phyloP scores from a whole-genome alignment of 35 echinoderm and acorn worm genomes.

The Heliocidaris erythrogramma region DNA sequence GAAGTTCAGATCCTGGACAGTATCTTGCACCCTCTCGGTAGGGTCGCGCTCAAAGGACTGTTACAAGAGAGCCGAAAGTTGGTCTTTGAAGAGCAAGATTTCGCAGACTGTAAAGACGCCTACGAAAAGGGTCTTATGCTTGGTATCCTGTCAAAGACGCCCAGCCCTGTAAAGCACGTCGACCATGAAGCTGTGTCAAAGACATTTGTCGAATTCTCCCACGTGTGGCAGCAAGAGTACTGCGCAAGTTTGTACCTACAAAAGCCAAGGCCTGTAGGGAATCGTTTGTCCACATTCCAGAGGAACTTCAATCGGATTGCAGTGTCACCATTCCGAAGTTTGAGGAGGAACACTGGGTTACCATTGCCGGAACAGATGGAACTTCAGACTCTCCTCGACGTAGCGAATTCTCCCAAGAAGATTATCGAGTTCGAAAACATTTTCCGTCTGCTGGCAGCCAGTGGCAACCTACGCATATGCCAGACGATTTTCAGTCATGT shows the following conservation, averaged over 20 bases:
- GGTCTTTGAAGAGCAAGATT: neutral
- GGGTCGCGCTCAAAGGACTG: neutral
- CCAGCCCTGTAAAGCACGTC: neutral
- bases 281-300: neutral
- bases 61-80: neutral
- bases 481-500: neutral
- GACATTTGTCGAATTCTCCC: neutral
- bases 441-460: neutral
- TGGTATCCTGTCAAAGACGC: neutral
- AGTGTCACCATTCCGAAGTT: too few species aligned
- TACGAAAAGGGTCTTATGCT: neutral
- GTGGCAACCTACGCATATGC: neutral
- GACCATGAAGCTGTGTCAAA: neutral
- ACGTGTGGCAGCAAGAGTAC: neutral
- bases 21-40: neutral
- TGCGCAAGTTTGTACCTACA: neutral
- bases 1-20: neutral
- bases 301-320: too few species aligned
- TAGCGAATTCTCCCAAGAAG: neutral
- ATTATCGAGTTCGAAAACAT: conserved; percentile 6
- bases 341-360: too few species aligned
- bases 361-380: too few species aligned
- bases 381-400: too few species aligned
- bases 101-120: neutral
- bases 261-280: neutral